These are phyloP conservation scores for Heteractis magnifica DNA, from an alignment of 92 coral and sea anemone species.

Conservation along the genomic window DNA sequence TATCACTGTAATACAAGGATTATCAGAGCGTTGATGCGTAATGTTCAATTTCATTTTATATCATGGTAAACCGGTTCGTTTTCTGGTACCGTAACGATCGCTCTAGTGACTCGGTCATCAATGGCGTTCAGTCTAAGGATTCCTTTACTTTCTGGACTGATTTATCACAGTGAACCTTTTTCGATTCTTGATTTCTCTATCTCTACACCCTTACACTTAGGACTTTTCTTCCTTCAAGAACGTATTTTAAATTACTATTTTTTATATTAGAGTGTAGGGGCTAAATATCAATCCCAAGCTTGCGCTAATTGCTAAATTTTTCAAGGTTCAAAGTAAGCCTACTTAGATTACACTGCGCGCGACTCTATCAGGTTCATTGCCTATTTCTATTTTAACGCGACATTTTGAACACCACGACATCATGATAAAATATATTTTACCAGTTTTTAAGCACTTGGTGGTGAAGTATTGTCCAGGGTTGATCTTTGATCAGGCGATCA, in stretches of 20 bases:
- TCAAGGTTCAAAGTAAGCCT: too few species aligned
- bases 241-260: neutral
- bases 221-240: neutral
- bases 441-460: neutral
- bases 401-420: too few species aligned
- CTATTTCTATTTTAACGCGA: too few species aligned
- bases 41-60: neutral
- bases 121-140: too few species aligned
- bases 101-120: neutral
- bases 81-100: neutral
- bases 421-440: neutral
- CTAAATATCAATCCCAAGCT: too few species aligned
- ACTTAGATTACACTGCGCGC: too few species aligned
- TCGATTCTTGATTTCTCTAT: neutral
- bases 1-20: neutral
- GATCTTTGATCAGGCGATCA: constrained; percentile 31
- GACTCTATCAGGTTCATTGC: too few species aligned
- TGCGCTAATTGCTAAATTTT: too few species aligned
- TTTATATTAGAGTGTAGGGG: too few species aligned
- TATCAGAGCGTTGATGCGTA: neutral
- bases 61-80: neutral
- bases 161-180: too few species aligned
- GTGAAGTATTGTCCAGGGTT: neutral
- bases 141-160: too few species aligned
- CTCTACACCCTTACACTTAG: neutral